These are phyloP conservation scores for Istiophorus platypterus DNA, from an alignment of 2,113 vertebrate species.

Conservation along the genomic window DNA sequence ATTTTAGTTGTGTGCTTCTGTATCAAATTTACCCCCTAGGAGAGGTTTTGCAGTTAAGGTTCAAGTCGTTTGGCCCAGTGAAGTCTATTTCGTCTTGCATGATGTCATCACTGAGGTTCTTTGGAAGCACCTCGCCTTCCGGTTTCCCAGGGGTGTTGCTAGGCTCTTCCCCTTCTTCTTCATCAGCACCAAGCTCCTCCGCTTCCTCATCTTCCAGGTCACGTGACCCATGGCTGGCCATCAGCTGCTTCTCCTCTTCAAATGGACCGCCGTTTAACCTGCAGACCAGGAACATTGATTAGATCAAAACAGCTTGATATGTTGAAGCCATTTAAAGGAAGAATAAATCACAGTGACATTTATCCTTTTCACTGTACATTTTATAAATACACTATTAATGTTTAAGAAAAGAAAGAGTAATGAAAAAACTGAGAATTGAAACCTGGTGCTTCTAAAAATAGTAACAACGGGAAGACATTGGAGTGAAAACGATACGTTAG, in stretches of 20 bases:
- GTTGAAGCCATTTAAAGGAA: neutral
- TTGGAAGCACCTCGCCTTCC: constrained; percentile 80
- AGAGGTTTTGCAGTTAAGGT: constrained; percentile 92
- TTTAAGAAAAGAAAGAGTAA: neutral
- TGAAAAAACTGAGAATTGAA: neutral
- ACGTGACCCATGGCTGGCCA: constrained; percentile 87
- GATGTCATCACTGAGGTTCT: constrained; percentile 85
- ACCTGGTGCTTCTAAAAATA: neutral
- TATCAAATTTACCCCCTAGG: constrained; percentile 86
- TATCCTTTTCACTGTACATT: neutral
- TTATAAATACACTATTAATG: neutral
- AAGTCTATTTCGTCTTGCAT: constrained; percentile 88
- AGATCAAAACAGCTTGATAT: neutral
- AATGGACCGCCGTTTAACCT: constrained; percentile 93
- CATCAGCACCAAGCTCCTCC: constrained; percentile 92
- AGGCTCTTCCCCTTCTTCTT: constrained; percentile 88
- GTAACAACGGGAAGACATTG: neutral
- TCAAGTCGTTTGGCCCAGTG: constrained; percentile 86
- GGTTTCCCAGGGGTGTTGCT: constrained; percentile 84
- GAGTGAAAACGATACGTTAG: neutral
- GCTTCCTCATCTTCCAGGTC: constrained; percentile 93
- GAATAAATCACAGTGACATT: neutral
- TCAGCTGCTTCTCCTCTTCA: constrained; percentile 91
- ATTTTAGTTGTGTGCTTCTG: neutral
- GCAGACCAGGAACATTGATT: constrained; percentile 25